Base-by-base conservation (phyloP, 2,888 invertebrate species). In the Pemphredon lugubris region DNA sequence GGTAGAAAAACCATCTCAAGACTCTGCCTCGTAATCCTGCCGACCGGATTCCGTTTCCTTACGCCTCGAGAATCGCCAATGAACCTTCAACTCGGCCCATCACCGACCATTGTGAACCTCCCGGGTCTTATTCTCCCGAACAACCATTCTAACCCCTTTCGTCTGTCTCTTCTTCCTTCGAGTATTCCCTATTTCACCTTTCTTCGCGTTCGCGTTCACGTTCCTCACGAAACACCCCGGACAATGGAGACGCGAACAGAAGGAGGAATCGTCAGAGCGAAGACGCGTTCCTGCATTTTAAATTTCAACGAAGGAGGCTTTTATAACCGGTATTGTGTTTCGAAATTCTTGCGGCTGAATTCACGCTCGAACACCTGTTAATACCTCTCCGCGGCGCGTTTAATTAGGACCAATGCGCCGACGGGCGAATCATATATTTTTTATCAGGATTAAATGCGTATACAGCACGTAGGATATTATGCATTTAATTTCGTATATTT, bases 61-160 rank as follows among this genome's bases (percentile, higher is more conserved):
- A 75, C 82, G 79, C 69, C 64, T 45, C 21, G 47, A 48, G 83
- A 84, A 82, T 84, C 76, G 61, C 57, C 83, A 82, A 84, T 80
- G 83, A 80, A 75, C 76, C 73, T 69, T 69, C 61, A 37, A 53
- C 73, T 45, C 40, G 42, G 70, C 66, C 83, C 74, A 81, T 83
- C 82, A 75, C 69, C 67, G 54, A 18, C 77, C 73, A 83, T 83
- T 81, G 84, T 83, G 50, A 20, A 75, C 59, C 73, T 75, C 75
- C 40, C 61, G 53, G 50, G 44, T 57, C 64, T 73, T 58, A 55
- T 63, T 61, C 73, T 21, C 26, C 20, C 42, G 50, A 58, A 61
- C 55, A 57, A 58, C 42, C 61, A 32, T 26, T 37, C 68, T 50
- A 42, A 39, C 13, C 26, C 23, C 44, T 34, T 44, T 6, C 30